Conservation (phyloP, 2,888 invertebrate species). For the Kuschelorhynchus macadamiae region DNA sequence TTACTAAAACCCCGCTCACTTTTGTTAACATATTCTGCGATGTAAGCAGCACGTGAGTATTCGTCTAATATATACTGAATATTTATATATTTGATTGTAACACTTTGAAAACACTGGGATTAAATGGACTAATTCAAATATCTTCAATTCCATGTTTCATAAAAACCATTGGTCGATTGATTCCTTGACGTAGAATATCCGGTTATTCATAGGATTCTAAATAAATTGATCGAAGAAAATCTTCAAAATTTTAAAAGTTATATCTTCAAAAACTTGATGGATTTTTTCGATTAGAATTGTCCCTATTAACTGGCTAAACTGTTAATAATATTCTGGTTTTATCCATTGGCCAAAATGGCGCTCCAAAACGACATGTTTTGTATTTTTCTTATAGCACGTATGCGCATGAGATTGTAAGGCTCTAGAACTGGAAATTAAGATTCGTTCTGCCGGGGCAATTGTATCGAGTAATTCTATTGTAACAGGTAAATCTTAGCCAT, state of each 20-base stretch:
- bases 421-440: too few relatives aligned
- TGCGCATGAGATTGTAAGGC: too few relatives aligned
- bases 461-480: slow-evolving; percentile 19
- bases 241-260: neutral
- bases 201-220: slow-evolving; percentile 54
- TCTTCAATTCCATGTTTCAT: slow-evolving; percentile 59
- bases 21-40: too few relatives aligned
- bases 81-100: slow-evolving; percentile 61
- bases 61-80: too few relatives aligned
- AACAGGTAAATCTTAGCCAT: neutral
- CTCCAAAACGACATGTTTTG: too few relatives aligned
- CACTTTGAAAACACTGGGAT: slow-evolving; percentile 61
- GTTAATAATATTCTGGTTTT: slow-evolving; percentile 54
- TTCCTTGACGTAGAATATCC: slow-evolving; percentile 51
- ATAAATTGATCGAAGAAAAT: neutral
- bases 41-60: slow-evolving; percentile 47
- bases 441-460: too few relatives aligned
- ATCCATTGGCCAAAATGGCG: too few relatives aligned
- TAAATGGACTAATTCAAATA: slow-evolving; percentile 64
- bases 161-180: slow-evolving; percentile 61
- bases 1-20: too few relatives aligned
- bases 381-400: too few relatives aligned
- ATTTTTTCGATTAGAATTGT: slow-evolving; percentile 20
- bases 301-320: slow-evolving; percentile 43
- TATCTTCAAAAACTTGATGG: neutral